Base-by-base conservation (phyloP, 2,113 vertebrate genomes). In the Sula dactylatra region DNA sequence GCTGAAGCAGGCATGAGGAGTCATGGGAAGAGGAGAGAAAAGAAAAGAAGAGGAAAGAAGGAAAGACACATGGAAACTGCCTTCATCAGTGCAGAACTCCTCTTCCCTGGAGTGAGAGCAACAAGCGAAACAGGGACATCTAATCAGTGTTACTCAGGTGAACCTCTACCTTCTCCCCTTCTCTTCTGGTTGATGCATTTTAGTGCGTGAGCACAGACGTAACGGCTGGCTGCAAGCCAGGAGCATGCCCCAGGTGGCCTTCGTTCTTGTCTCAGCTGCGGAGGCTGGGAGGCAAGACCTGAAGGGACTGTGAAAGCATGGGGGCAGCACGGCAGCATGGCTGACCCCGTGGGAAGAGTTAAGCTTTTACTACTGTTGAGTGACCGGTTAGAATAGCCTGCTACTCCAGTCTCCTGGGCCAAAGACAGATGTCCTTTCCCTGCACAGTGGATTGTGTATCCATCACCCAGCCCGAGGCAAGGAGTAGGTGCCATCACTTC, bases 371-470 rank as follows among this genome's bases (percentile, higher is more conserved):
- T 81, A 45, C 22, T 56, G 59, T 64, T 27, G 15, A 62, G 7
- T 22, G 56, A 58, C 55, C 19, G 29, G 74, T 88, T 92, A 82
- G 80, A 91, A 82, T 26, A 66, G 34, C 62, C 16, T 55, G 25
- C 72, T 88, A 20, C 26, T 92, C 38, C 40, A 44, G 4, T 26
- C 64, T 95, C 59, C 50, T 90, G 40, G 16, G 45, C 36, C 73
- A 69, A 90, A 94, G 55, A 88, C 5, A 1, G 72, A 40, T 91
- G 69, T 56, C 91, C 59, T 92, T 94, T 96, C 88, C 80, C 54
- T 76, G 56, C 19, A 38, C 24, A 38, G 13, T 5, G 20, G 21
- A 20, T 8, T 66, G 21, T 10, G 11, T 11, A 69, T 47, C 61
- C 17, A 19, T 26, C 1, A 0, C 24, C 11, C 66, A 65, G 17